phyloP scores from a whole-genome alignment of 64 coral and sea anemone genomes.

The Stylophora pistillata region DNA sequence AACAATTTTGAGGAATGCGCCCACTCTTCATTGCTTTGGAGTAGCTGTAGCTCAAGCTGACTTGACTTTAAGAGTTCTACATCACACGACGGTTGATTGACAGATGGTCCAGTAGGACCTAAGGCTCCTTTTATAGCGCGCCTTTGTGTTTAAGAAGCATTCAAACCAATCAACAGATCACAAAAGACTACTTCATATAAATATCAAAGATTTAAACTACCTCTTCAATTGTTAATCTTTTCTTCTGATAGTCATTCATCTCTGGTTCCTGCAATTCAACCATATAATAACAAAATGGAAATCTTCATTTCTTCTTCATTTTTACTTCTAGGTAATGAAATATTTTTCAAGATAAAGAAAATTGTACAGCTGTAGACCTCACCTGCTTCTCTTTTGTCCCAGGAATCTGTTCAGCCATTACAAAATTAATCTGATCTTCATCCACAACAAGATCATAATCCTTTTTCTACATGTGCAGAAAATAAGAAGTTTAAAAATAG shows the following conservation, averaged over 20 bases:
- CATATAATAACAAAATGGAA: too few species aligned
- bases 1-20: too few species aligned
- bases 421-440: slow-evolving; percentile 98
- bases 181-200: background rate
- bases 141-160: too few species aligned
- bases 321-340: background rate
- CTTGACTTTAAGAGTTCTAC: too few species aligned
- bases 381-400: slow-evolving; percentile 79
- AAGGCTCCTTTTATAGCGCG: too few species aligned
- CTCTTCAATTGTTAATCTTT: slow-evolving; percentile 92
- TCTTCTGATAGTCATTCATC: slow-evolving; percentile 78
- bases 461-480: slow-evolving; percentile 51
- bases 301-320: too few species aligned
- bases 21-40: too few species aligned
- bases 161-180: background rate
- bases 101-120: too few species aligned
- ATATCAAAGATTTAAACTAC: background rate
- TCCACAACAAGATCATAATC: slow-evolving; percentile 96
- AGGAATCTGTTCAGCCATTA: slow-evolving; percentile 94
- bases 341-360: background rate
- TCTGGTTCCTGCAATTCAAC: slow-evolving; percentile 71
- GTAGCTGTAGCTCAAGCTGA: too few species aligned
- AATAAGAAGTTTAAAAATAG: background rate
- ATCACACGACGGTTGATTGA: too few species aligned
- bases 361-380: background rate